A percentile compares a stretch with the other conserved stretches of the same genome.
phyloP scores from a whole-genome alignment of 1,140 invertebrate species.

The Rhyacophila brunnea region DNA sequence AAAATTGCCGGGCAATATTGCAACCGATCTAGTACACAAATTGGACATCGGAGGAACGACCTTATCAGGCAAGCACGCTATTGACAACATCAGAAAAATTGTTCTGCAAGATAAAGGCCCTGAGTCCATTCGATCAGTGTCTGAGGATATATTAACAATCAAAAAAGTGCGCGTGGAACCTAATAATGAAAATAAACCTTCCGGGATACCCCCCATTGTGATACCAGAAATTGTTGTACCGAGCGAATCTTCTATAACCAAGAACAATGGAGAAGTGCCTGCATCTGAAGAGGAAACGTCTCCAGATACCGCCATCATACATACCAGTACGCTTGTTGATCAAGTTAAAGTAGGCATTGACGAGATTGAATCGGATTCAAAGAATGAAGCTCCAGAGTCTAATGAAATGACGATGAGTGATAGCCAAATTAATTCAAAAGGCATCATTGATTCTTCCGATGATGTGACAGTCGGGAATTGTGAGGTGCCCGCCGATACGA shows the following conservation, averaged over 20 bases:
- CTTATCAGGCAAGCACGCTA: too few relatives aligned
- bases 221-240: too few relatives aligned
- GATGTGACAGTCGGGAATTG: slow-evolving; percentile 28
- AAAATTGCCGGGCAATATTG: background rate
- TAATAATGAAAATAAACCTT: too few relatives aligned
- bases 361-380: background rate
- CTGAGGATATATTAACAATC: background rate
- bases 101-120: too few relatives aligned
- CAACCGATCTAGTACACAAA: background rate
- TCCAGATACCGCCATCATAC: background rate
- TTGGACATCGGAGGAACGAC: too few relatives aligned
- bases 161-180: background rate
- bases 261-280: background rate
- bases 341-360: background rate
- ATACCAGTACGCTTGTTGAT: background rate
- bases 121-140: too few relatives aligned
- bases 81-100: too few relatives aligned
- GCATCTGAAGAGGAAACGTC: background rate
- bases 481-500: slow-evolving; percentile 38
- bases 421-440: slow-evolving; percentile 49
- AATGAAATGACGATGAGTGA: slow-evolving; percentile 48
- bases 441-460: background rate
- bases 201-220: too few relatives aligned
- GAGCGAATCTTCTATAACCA: too few relatives aligned
- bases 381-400: background rate